phyloP scores from a whole-genome alignment of 2,113 vertebrate species.

The Sminthopsis crassicaudata region DNA sequence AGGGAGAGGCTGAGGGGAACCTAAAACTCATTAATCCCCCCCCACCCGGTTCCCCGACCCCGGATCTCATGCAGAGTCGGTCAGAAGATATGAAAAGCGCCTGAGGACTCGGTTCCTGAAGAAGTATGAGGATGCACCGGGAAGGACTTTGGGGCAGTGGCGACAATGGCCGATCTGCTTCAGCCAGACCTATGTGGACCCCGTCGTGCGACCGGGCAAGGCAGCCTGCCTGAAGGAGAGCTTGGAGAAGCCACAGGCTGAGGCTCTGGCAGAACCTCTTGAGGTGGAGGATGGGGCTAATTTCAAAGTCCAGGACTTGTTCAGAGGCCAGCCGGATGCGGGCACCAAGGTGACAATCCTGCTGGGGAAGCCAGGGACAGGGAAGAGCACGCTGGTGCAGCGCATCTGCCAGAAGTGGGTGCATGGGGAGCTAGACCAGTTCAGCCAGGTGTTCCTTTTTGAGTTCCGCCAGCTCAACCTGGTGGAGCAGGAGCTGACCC shows the following conservation, averaged over 20 bases:
- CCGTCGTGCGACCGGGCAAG: constrained; percentile 79
- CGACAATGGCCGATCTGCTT: constrained; percentile 73
- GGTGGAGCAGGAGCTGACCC: constrained; percentile 82
- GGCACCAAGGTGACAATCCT: constrained; percentile 84
- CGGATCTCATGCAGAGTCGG: constrained; percentile 81
- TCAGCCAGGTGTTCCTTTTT: constrained; percentile 89
- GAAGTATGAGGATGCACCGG: constrained; percentile 72
- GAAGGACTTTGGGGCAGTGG: neutral
- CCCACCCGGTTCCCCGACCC: neutral
- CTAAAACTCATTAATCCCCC: neutral
- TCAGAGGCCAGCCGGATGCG: constrained; percentile 61
- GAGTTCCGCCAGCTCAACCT: constrained; percentile 93
- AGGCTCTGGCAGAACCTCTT: constrained; percentile 10
- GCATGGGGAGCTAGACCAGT: constrained; percentile 83
- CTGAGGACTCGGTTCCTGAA: constrained; percentile 69
- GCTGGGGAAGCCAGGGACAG: constrained; percentile 90
- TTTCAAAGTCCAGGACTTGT: constrained; percentile 85
- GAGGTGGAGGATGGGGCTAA: constrained; percentile 78
- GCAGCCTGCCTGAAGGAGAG: constrained; percentile 66
- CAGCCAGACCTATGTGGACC: constrained; percentile 84
- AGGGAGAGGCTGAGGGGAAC: neutral
- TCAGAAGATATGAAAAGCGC: constrained; percentile 78
- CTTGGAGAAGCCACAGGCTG: constrained; percentile 74
- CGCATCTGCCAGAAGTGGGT: constrained; percentile 89
- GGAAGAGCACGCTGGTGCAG: constrained; percentile 90